Percentiles rank a stretch among this genome's conserved stretches.
These are phyloP conservation scores for Lophius americanus DNA, from an alignment of 2,797 vertebrate species.

Conservation along the genomic window DNA sequence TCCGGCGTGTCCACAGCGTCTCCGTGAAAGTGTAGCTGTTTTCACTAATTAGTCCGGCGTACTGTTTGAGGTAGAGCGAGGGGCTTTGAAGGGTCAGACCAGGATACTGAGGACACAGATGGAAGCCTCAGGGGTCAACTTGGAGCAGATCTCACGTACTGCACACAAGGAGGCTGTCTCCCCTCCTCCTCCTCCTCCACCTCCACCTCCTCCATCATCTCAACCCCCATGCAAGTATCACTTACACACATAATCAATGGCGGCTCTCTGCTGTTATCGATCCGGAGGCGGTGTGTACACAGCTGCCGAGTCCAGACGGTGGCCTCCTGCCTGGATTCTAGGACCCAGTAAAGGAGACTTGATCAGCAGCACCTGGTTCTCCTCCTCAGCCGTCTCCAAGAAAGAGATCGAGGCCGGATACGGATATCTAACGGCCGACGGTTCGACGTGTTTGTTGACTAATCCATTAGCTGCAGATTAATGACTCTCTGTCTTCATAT, in stretches of 20 bases:
- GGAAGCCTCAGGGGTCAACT: not conserved
- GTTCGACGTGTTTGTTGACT: constrained; percentile 21
- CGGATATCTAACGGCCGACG: constrained; percentile 29
- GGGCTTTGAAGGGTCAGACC: not conserved
- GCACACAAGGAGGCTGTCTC: constrained; percentile 34
- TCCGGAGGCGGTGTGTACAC: constrained; percentile 59
- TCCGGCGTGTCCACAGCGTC: constrained; percentile 25
- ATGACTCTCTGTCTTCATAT: constrained; percentile 14
- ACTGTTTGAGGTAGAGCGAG: constrained; percentile 10
- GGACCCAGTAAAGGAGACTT: constrained; percentile 61
- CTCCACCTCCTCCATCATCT: constrained; percentile 37
- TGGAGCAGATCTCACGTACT: not conserved
- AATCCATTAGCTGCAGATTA: constrained; percentile 22
- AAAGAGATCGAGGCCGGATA: constrained; percentile 7
- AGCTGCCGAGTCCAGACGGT: constrained; percentile 62
- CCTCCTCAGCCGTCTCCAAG: constrained; percentile 31
- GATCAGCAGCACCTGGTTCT: constrained; percentile 66
- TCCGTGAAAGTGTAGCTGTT: not conserved
- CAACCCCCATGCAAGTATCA: constrained; percentile 70
- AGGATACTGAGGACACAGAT: not conserved
- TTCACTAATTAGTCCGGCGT: constrained; percentile 25
- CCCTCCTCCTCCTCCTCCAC: constrained; percentile 26
- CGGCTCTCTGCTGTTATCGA: constrained; percentile 77
- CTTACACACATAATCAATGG: constrained; percentile 80
- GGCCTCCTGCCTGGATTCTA: constrained; percentile 60